These are phyloP conservation scores for Acleris holmiana DNA, from an alignment of 2,888 invertebrate species.

Conservation along the genomic window DNA sequence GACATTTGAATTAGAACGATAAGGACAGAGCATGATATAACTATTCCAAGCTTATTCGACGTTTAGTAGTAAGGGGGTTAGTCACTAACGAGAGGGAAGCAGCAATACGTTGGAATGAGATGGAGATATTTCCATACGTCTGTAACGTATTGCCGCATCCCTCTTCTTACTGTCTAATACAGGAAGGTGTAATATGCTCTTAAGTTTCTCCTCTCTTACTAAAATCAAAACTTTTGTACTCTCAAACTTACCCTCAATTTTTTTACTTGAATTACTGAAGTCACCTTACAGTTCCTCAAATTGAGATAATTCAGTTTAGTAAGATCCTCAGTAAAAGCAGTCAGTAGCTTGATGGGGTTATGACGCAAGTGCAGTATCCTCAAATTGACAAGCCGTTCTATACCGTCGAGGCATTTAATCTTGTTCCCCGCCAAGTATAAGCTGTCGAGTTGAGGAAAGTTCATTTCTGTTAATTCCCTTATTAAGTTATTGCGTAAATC, in stretches of 20 bases:
- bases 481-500: slow-evolving; percentile 82
- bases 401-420: slow-evolving; percentile 84
- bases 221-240: neutral
- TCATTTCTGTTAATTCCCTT: slow-evolving; percentile 69
- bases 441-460: slow-evolving; percentile 85
- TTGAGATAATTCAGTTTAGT: slow-evolving; percentile 82
- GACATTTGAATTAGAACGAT: no score
- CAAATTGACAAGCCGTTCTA: slow-evolving; percentile 85
- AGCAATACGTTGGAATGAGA: no score
- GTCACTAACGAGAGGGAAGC: no score
- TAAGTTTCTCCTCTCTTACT: no score
- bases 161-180: no score
- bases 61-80: no score
- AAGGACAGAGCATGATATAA: no score
- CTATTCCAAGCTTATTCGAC: no score
- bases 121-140: no score
- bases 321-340: slow-evolving; percentile 75
- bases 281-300: slow-evolving; percentile 81
- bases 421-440: slow-evolving; percentile 91
- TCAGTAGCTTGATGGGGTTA: slow-evolving; percentile 84
- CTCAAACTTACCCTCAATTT: slow-evolving; percentile 69
- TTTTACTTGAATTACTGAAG: slow-evolving; percentile 78
- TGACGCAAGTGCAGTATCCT: slow-evolving; percentile 89
- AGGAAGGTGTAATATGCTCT: no score
- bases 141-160: no score